Evolutionary conservation across 2,797 vertebrate genomes (phyloP).

Genomic region (Melanotaenia parkinsoni): DNA sequence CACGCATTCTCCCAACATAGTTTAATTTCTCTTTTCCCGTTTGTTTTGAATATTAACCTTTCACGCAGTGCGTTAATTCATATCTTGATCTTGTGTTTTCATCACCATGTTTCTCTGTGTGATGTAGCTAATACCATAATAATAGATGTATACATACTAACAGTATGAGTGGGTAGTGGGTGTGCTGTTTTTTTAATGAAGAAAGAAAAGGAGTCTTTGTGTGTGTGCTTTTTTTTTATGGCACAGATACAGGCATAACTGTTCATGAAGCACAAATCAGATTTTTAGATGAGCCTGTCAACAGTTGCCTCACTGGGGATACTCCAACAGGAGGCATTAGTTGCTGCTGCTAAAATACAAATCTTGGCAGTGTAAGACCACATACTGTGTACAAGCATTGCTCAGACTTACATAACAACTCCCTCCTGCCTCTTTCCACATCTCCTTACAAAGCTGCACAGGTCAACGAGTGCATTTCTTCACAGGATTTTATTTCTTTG

Average conservation of each 20-base stretch:
- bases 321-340: conserved; percentile 45
- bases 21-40: conserved; percentile 28
- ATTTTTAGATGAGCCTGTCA: conserved; percentile 58
- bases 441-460: conserved; percentile 42
- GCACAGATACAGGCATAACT: conserved; percentile 50
- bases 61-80: conserved; percentile 24
- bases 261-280: conserved; percentile 52
- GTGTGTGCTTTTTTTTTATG: conserved; percentile 30
- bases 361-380: conserved; percentile 47
- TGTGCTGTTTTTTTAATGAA: conserved; percentile 57
- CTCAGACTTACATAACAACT: conserved; percentile 65
- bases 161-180: conserved; percentile 50
- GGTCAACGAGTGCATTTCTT: conserved; percentile 50
- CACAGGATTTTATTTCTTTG: conserved; percentile 13
- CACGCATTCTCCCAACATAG: conserved; percentile 37
- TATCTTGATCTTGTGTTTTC: conserved; percentile 5
- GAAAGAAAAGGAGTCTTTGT: conserved; percentile 32
- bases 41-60: conserved; percentile 5
- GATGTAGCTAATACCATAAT: conserved; percentile 33
- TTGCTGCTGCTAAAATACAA: conserved; percentile 61
- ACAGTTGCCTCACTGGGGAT: conserved; percentile 39
- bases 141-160: conserved; percentile 20
- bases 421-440: conserved; percentile 46
- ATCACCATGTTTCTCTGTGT: conserved; percentile 5
- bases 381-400: conserved; percentile 40